Conservation (phyloP, 2,113 vertebrate species). For the Myotis lucifugus region DNA sequence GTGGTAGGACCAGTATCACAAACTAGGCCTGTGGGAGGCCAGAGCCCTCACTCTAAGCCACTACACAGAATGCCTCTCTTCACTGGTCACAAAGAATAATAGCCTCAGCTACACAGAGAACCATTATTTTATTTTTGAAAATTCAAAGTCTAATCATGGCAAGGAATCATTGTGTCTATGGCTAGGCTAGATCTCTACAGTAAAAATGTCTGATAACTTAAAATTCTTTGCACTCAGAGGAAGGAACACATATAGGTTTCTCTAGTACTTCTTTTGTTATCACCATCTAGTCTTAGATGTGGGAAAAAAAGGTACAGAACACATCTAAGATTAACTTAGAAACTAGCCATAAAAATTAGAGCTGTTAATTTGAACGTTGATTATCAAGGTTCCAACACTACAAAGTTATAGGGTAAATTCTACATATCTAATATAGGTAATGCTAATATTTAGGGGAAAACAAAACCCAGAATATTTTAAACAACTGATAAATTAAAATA, state of each 20-base stretch:
- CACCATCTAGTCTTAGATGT: background rate
- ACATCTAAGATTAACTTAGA: slow-evolving; percentile 2
- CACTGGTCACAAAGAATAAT: background rate
- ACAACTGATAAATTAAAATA: slow-evolving; percentile 33
- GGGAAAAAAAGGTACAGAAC: background rate
- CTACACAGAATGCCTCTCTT: background rate
- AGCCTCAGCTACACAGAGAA: background rate
- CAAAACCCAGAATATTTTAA: slow-evolving; percentile 1
- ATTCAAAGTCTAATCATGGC: background rate
- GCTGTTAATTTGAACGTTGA: background rate
- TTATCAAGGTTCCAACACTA: background rate
- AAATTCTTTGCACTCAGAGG: background rate
- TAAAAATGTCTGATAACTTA: background rate
- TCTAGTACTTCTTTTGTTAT: background rate
- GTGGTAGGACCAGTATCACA: background rate
- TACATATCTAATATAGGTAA: background rate
- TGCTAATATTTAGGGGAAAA: background rate
- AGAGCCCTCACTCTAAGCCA: background rate
- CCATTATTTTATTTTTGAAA: background rate
- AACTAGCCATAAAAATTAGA: slow-evolving; percentile 26
- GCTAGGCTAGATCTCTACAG: background rate
- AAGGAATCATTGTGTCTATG: background rate
- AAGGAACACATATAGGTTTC: background rate
- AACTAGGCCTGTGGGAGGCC: background rate
- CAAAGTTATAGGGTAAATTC: background rate